Evolutionary conservation across 2,113 vertebrate genomes (phyloP).

Genomic region (Delphinapterus leucas): DNA sequence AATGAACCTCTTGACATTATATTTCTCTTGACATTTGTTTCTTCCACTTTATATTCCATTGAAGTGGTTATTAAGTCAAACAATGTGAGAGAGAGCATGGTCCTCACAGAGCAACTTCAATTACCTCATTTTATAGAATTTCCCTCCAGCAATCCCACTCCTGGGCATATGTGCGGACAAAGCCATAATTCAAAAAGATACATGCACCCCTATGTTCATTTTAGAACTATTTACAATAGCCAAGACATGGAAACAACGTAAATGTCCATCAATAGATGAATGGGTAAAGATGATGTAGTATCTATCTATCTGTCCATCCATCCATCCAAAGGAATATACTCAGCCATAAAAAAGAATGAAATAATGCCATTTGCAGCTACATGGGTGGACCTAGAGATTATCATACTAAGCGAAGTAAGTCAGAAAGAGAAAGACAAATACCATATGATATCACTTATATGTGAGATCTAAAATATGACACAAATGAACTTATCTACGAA

Average conservation of each 20-base stretch:
- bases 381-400: background rate
- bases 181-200: background rate
- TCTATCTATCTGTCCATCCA: background rate
- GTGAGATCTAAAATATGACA: background rate
- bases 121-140: slow-evolving; percentile 23
- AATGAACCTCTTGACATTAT: slow-evolving; percentile 48
- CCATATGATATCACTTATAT: background rate
- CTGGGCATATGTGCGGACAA: background rate
- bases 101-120: background rate
- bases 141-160: background rate
- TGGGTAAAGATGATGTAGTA: background rate
- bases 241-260: background rate
- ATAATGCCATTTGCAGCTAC: background rate
- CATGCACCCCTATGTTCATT: background rate
- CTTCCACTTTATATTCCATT: background rate
- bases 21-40: slow-evolving; percentile 49
- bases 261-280: background rate
- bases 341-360: background rate
- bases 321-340: background rate
- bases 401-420: background rate
- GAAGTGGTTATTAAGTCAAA: slow-evolving; percentile 46
- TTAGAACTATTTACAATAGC: background rate
- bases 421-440: background rate
- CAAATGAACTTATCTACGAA: background rate
- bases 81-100: background rate